Evolutionary conservation across 2,888 invertebrate genomes (phyloP).

Genomic region (Amiota mariae): DNA sequence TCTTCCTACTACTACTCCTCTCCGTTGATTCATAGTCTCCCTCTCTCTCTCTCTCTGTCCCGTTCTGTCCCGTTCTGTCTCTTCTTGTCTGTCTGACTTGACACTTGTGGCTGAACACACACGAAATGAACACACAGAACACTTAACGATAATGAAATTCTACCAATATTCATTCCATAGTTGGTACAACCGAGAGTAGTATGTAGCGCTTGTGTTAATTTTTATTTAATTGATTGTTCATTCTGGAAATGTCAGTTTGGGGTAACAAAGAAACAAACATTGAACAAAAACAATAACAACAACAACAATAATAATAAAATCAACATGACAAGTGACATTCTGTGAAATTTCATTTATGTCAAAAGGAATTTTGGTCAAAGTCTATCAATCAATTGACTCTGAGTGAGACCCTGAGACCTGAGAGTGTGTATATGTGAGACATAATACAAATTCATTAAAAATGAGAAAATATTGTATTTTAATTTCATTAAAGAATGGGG

Average conservation of each 20-base stretch:
- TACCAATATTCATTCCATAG: neutral
- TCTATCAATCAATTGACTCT: too few relatives aligned
- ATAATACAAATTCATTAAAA: too few relatives aligned
- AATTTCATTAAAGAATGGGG: too few relatives aligned
- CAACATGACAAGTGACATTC: constrained; percentile 1
- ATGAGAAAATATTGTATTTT: too few relatives aligned
- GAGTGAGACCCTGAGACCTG: too few relatives aligned
- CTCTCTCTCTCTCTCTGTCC: neutral
- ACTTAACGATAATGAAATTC: constrained; percentile 19
- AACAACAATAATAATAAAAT: neutral
- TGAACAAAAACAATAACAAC: too few relatives aligned
- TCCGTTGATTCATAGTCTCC: neutral
- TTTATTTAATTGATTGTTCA: constrained; percentile 18
- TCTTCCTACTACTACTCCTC: neutral
- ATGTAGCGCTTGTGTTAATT: constrained; percentile 10
- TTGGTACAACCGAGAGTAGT: too few relatives aligned
- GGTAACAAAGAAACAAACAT: too few relatives aligned
- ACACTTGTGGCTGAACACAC: constrained; percentile 15
- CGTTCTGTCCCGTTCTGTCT: neutral
- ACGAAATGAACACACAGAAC: constrained; percentile 12
- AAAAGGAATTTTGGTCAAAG: too few relatives aligned
- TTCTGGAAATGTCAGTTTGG: constrained; percentile 9
- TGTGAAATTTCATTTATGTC: too few relatives aligned
- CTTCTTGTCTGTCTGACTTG: neutral
- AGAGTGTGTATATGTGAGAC: too few relatives aligned